A percentile compares a stretch with the other conserved stretches of the same genome.
Conservation (phyloP, 2,888 invertebrate species). For the Andrena bucephala region DNA sequence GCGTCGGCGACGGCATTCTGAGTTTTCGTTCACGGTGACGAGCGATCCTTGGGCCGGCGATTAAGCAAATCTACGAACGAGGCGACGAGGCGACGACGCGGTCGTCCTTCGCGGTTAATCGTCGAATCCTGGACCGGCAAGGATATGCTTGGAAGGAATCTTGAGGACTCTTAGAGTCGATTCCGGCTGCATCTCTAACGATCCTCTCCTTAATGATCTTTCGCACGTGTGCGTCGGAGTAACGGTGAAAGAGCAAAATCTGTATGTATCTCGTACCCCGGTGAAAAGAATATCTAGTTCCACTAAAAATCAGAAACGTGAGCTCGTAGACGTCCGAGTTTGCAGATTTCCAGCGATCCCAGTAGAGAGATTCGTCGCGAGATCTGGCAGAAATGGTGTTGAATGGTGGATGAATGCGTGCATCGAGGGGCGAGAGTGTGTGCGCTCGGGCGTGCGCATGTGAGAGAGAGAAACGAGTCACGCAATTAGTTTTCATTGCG, state of each 20-base stretch:
- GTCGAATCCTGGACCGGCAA: constrained; percentile 39
- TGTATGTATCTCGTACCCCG: too few relatives aligned
- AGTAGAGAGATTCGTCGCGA: too few relatives aligned
- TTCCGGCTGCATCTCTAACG: constrained; percentile 46
- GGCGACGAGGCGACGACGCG: constrained; percentile 8
- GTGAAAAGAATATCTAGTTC: not conserved
- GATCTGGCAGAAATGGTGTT: not conserved
- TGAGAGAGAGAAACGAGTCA: constrained; percentile 31
- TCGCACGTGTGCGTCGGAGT: constrained; percentile 30
- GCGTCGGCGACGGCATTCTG: not conserved
- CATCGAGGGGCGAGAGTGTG: not conserved
- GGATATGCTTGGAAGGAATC: constrained; percentile 51
- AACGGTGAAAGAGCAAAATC: constrained; percentile 24
- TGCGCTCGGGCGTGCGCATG: not conserved
- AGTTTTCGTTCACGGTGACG: constrained; percentile 26
- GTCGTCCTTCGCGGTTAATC: constrained; percentile 54
- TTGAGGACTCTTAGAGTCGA: constrained; percentile 62
- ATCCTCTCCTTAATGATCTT: constrained; percentile 41
- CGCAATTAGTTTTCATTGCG: constrained; percentile 75
- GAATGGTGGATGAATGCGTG: not conserved
- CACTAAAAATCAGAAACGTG: too few relatives aligned
- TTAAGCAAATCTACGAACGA: constrained; percentile 36
- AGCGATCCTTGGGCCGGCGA: constrained; percentile 32
- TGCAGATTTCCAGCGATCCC: too few relatives aligned
- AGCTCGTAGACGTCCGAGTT: too few relatives aligned